Base-by-base conservation (phyloP, 2,113 vertebrate genomes). In the Oncorhynchus keta region DNA sequence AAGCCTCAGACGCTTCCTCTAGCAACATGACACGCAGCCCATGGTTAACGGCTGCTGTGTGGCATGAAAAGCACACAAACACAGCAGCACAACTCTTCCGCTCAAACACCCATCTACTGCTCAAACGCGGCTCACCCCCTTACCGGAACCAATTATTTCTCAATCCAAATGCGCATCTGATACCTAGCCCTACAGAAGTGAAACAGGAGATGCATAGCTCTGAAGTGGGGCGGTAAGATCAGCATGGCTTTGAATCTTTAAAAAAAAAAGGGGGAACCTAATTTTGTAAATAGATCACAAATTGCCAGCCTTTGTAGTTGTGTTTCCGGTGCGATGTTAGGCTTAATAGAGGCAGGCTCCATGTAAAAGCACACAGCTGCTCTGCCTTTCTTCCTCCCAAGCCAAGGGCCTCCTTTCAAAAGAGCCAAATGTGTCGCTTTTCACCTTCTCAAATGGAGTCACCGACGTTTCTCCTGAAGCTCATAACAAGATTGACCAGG, bases 91-190 rank as follows among this genome's bases (percentile, higher is more conserved):
- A 39, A 39, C 39, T 39, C 39, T 39, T 39, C 8, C 3, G 4
- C 49, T 51, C 12, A 16, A 51, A 16, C 4, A 76, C 75, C 86
- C 88, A 80, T 85, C 81, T 71, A 80, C 78, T 45, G 26, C 86
- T 88, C 81, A 75, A 16, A 82, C 83, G 30, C 79, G 82, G 81
- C 85, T 79, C 76, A 68, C 84, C 90, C 11, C 77, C 90, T 24
- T 28, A 85, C 81, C 72, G 72, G 87, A 91, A 83, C 73, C 84
- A 91, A 89, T 90, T 91, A 87, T 87, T 86, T 88, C 85, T 84
- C 83, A 84, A 83, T 89, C 74, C 80, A 82, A 81, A 83, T 45
- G 78, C 79, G 74, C 84, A 83, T 84, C 69, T 89, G 87, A 81
- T 84, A 75, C 87, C 75, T 76, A 66, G 74, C 76, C 76, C 78